A percentile compares a stretch with the other conserved stretches of the same genome.
These are phyloP conservation scores for Dromas ardeola DNA, from an alignment of 2,113 vertebrate genomes.

Conservation along the genomic window DNA sequence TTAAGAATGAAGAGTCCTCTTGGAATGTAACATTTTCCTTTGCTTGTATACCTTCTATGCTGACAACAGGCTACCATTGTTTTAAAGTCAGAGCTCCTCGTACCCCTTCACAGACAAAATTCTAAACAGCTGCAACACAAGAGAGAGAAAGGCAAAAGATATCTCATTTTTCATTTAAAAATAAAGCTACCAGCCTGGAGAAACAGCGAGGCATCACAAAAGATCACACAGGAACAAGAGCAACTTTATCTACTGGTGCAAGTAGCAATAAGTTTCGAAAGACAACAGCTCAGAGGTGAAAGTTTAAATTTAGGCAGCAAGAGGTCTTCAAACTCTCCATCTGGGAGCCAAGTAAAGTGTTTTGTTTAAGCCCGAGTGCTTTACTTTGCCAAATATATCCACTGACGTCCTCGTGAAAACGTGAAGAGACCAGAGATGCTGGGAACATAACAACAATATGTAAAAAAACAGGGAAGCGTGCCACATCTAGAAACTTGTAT, in stretches of 20 bases:
- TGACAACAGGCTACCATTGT: not conserved
- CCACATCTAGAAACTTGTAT: not conserved
- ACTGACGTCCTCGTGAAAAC: not conserved
- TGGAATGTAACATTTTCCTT: not conserved
- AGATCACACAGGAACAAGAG: not conserved
- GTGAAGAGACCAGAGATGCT: not conserved
- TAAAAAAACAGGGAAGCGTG: not conserved
- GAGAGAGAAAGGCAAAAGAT: not conserved
- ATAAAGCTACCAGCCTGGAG: not conserved
- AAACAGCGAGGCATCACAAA: not conserved
- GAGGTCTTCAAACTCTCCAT: not conserved
- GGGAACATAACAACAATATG: not conserved
- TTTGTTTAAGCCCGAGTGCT: not conserved
- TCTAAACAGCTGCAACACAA: not conserved
- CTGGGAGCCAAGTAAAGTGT: not conserved
- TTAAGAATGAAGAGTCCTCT: not conserved
- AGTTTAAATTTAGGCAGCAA: not conserved
- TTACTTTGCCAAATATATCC: not conserved
- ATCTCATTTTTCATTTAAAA: not conserved
- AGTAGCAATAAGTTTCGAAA: not conserved
- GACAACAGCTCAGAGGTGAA: not conserved
- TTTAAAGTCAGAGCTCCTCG: not conserved
- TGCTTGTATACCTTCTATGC: not conserved
- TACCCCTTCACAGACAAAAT: not conserved
- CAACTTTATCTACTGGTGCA: not conserved